These are phyloP conservation scores for Malthinus seriepunctatus DNA, from an alignment of 2,888 invertebrate genomes.

Conservation along the genomic window DNA sequence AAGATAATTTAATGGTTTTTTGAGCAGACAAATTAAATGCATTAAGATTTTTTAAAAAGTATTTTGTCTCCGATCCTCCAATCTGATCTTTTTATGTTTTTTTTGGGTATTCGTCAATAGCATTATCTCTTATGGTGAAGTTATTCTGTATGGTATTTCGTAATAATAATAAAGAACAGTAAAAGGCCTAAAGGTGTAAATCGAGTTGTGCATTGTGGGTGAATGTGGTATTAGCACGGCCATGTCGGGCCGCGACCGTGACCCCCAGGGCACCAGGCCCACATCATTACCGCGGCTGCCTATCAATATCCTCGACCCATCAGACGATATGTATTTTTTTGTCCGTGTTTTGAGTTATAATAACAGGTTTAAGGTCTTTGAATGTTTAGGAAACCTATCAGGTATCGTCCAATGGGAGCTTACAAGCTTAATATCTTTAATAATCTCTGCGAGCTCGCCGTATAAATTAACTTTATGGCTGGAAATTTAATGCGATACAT, in stretches of 20 bases:
- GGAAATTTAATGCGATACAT: constrained; percentile 50
- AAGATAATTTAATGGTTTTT: constrained; percentile 17
- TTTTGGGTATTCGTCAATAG: constrained; percentile 1
- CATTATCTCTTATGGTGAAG: constrained; percentile 2
- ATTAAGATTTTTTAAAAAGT: constrained; percentile 7
- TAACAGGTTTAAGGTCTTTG: constrained; percentile 47
- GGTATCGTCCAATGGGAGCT: constrained; percentile 41
- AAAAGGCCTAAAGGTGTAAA: constrained; percentile 17
- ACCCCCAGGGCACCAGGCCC: constrained; percentile 35
- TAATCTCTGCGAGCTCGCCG: constrained; percentile 46
- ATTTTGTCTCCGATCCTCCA: no score
- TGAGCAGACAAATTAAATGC: constrained; percentile 14
- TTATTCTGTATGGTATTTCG: constrained; percentile 8
- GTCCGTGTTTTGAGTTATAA: constrained; percentile 47
- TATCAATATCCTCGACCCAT: constrained; percentile 36
- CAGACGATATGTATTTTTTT: constrained; percentile 38
- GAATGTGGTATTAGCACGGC: constrained; percentile 25
- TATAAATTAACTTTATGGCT: constrained; percentile 51
- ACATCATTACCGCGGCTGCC: constrained; percentile 38
- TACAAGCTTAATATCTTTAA: constrained; percentile 47
- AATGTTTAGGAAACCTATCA: constrained; percentile 41
- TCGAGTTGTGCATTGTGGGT: constrained; percentile 18
- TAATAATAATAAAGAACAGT: constrained; percentile 2
- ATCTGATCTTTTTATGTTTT: not conserved
- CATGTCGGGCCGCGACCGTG: constrained; percentile 35